Conservation (phyloP, 2,888 invertebrate species). For the Drosophila quinaria region DNA sequence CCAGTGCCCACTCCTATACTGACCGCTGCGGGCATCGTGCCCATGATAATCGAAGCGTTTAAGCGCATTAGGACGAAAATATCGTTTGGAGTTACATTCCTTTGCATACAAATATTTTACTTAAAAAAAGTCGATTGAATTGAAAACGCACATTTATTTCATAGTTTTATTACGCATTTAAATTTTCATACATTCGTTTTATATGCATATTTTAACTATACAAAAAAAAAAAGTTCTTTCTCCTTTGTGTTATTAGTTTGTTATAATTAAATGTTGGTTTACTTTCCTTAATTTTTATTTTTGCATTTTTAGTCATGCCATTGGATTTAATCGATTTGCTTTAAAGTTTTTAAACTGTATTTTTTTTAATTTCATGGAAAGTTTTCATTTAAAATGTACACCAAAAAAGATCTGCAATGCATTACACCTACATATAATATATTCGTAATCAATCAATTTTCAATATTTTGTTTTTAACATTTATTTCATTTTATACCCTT, state of each 20-base stretch:
- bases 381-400: slow-evolving; percentile 68
- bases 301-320: slow-evolving; percentile 62
- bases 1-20: background rate
- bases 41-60: slow-evolving; percentile 39
- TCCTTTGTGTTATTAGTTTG: slow-evolving; percentile 35
- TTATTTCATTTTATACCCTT: slow-evolving; percentile 12
- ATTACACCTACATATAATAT: slow-evolving; percentile 68
- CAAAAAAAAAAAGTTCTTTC: slow-evolving; percentile 69
- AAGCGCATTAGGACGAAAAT: slow-evolving; percentile 55
- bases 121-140: background rate
- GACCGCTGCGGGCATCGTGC: background rate
- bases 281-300: slow-evolving; percentile 24
- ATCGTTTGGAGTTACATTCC: slow-evolving; percentile 5
- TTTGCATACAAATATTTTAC: background rate
- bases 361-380: slow-evolving; percentile 40
- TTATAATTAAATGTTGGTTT: slow-evolving; percentile 57
- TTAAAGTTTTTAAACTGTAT: slow-evolving; percentile 55
- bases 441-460: slow-evolving; percentile 46
- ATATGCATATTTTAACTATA: slow-evolving; percentile 75
- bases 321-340: slow-evolving; percentile 58
- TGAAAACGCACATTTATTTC: slow-evolving; percentile 17
- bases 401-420: slow-evolving; percentile 73
- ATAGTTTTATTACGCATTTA: slow-evolving; percentile 64
- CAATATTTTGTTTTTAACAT: slow-evolving; percentile 24
- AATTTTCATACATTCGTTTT: slow-evolving; percentile 58